Evolutionary conservation across 2,113 vertebrate genomes (phyloP).

Genomic region (Mellivora capensis): DNA sequence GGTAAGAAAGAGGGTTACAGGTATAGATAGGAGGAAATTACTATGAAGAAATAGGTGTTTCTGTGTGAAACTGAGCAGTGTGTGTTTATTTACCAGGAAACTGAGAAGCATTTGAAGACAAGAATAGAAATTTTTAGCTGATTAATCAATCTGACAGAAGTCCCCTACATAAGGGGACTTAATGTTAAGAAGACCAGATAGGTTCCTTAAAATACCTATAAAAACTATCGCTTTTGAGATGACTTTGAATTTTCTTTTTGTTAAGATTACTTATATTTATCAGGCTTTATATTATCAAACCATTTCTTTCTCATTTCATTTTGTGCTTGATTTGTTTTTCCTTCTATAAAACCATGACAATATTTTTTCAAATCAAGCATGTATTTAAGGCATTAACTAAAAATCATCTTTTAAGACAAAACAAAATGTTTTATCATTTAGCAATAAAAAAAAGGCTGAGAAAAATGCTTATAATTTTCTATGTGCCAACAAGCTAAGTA

Average conservation of each 20-base stretch:
- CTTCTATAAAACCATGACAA: background rate
- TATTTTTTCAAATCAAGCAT: conserved; percentile 12
- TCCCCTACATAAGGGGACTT: background rate
- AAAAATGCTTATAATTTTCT: conserved; percentile 25
- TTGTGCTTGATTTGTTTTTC: background rate
- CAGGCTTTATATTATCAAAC: background rate
- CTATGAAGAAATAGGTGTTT: background rate
- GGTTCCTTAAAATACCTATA: background rate
- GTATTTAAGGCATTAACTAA: background rate
- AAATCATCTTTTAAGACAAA: background rate
- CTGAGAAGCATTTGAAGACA: background rate
- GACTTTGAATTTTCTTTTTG: background rate
- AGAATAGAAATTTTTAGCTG: background rate
- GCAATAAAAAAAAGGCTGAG: background rate
- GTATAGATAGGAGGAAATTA: background rate
- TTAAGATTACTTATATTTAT: background rate
- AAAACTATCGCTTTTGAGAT: background rate
- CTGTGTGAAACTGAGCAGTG: background rate
- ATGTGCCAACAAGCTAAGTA: background rate
- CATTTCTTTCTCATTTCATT: background rate
- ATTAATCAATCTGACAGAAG: background rate
- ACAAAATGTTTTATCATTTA: conserved; percentile 22
- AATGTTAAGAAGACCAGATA: background rate
- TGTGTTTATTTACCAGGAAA: background rate
- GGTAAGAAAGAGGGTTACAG: background rate